These are phyloP conservation scores for Aethina tumida DNA, from an alignment of 1,140 invertebrate genomes.

Conservation along the genomic window DNA sequence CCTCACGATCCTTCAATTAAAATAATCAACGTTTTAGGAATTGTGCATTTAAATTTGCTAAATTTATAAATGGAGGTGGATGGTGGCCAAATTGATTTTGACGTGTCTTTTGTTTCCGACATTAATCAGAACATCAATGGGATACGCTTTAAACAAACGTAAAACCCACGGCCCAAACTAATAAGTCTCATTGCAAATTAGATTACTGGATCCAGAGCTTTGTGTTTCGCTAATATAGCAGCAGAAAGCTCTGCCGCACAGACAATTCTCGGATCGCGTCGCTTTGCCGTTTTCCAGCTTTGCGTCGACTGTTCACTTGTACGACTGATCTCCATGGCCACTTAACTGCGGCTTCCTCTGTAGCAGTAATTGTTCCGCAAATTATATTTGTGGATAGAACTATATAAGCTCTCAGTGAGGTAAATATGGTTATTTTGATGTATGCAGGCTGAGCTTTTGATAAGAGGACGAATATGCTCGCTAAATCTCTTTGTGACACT, in stretches of 20 bases:
- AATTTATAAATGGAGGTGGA: constrained; percentile 6
- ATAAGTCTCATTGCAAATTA: constrained; percentile 37
- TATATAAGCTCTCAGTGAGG: constrained; percentile 25
- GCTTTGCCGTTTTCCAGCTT: constrained; percentile 15
- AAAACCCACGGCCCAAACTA: constrained; percentile 30
- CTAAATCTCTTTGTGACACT: constrained; percentile 11
- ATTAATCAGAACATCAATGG: constrained; percentile 30
- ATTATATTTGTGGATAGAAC: constrained; percentile 33
- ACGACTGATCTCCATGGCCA: constrained; percentile 19
- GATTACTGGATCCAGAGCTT: constrained; percentile 34
- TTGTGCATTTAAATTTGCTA: too few species aligned
- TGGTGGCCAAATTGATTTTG: constrained; percentile 7
- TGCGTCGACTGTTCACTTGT: constrained; percentile 9
- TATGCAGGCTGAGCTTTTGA: constrained; percentile 22
- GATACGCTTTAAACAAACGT: constrained; percentile 30
- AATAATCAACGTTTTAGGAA: constrained; percentile 6
- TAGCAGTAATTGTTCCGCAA: constrained; percentile 33
- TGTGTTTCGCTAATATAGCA: constrained; percentile 32
- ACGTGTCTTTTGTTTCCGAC: constrained; percentile 9
- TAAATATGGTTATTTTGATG: constrained; percentile 31
- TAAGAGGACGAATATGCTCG: constrained; percentile 11
- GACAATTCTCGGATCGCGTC: constrained; percentile 4
- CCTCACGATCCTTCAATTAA: constrained; percentile 73
- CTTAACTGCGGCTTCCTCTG: constrained; percentile 32
- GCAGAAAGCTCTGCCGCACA: constrained; percentile 29